phyloP scores from a whole-genome alignment of 2,888 invertebrate genomes.

The Thysanoteuthis rhombus region DNA sequence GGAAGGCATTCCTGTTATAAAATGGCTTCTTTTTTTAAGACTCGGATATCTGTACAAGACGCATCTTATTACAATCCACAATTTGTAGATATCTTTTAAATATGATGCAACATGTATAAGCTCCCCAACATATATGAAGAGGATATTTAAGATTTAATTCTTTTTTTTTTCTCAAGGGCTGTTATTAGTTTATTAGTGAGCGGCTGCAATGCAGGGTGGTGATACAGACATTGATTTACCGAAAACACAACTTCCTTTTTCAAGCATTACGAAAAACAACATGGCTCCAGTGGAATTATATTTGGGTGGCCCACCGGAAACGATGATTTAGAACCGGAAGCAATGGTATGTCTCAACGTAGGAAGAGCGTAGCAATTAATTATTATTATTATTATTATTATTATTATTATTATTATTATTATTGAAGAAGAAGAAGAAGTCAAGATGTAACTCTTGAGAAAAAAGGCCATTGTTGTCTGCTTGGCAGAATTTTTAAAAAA shows the following conservation, averaged over 20 bases:
- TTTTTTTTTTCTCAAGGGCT: background rate
- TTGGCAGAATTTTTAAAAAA: background rate
- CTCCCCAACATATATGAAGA: background rate
- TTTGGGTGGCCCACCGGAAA: constrained; percentile 12
- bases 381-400: background rate
- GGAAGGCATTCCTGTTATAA: too few species aligned
- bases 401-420: background rate
- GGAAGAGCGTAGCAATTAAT: background rate
- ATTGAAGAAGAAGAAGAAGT: too few species aligned
- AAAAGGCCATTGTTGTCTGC: background rate
- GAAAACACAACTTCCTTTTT: background rate
- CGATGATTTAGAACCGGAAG: background rate
- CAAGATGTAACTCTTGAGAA: background rate
- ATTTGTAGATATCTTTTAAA: background rate
- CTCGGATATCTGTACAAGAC: background rate
- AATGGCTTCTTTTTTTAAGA: background rate
- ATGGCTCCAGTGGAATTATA: background rate
- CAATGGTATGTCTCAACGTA: background rate
- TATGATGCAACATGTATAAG: background rate
- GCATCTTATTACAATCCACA: background rate
- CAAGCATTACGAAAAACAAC: background rate
- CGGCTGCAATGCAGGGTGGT: background rate
- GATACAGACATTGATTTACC: background rate
- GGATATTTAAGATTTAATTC: background rate
- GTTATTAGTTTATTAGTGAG: background rate